Conservation (phyloP, 1,140 invertebrate genomes). For the Ceratina australensis region DNA sequence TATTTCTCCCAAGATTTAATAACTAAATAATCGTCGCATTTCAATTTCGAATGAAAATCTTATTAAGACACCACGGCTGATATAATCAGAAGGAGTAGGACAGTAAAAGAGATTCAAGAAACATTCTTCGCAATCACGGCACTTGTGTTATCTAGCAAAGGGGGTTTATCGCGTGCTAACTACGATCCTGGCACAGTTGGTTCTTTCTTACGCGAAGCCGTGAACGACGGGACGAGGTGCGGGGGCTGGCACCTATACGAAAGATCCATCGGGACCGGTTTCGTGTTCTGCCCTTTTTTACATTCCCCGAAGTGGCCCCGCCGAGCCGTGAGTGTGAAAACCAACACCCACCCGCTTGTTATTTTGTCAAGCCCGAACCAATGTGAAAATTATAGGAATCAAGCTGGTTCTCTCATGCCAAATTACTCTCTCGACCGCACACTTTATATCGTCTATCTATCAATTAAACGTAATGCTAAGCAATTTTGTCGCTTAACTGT, state of each 20-base stretch:
- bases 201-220: slow-evolving; percentile 47
- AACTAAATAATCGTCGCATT: too few relatives aligned
- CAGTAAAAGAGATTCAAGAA: too few relatives aligned
- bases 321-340: slow-evolving; percentile 78
- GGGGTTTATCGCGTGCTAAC: neutral
- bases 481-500: too few relatives aligned
- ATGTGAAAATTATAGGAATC: slow-evolving; percentile 77
- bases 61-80: too few relatives aligned
- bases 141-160: too few relatives aligned
- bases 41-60: too few relatives aligned
- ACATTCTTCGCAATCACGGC: too few relatives aligned
- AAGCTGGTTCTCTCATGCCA: slow-evolving; percentile 52
- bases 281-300: slow-evolving; percentile 71
- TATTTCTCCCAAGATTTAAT: too few relatives aligned
- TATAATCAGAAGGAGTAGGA: too few relatives aligned
- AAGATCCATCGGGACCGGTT: slow-evolving; percentile 79
- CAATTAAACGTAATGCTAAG: slow-evolving; percentile 64
- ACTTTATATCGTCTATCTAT: slow-evolving; percentile 66
- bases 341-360: slow-evolving; percentile 79
- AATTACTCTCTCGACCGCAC: slow-evolving; percentile 68
- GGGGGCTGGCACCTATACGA: slow-evolving; percentile 56
- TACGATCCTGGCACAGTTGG: slow-evolving; percentile 52
- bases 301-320: slow-evolving; percentile 74
- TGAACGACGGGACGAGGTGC: neutral
- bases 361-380: slow-evolving; percentile 77